phyloP scores from a whole-genome alignment of 2,888 invertebrate genomes.

The Ptychoptera albimana region DNA sequence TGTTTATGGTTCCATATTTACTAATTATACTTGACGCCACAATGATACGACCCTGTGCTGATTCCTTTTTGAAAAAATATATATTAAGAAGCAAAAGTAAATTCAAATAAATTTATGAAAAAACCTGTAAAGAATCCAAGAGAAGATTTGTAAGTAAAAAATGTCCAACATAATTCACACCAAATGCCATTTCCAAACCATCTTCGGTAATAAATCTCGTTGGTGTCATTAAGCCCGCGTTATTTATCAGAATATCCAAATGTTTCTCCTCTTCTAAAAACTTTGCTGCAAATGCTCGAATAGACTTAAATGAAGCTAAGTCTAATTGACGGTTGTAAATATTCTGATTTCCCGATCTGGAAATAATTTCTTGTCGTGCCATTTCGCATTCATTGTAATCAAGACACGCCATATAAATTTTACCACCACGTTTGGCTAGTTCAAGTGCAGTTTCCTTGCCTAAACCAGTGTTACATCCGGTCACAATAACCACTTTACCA shows the following conservation, averaged over 20 bases:
- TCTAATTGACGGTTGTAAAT: too few relatives aligned
- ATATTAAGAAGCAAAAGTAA: neutral
- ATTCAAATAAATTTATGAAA: neutral
- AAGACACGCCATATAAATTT: slow-evolving; percentile 75
- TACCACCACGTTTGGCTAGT: slow-evolving; percentile 57
- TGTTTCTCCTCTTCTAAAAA: too few relatives aligned
- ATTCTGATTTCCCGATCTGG: too few relatives aligned
- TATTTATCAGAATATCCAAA: slow-evolving; percentile 62
- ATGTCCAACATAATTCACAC: slow-evolving; percentile 70
- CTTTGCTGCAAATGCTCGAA: too few relatives aligned
- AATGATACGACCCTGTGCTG: slow-evolving; percentile 41
- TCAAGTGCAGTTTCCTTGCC: slow-evolving; percentile 58
- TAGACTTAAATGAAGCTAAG: too few relatives aligned
- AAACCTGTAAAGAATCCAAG: slow-evolving; percentile 47
- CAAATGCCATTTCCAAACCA: slow-evolving; percentile 67
- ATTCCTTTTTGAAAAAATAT: slow-evolving; percentile 26
- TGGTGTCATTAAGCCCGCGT: slow-evolving; percentile 66
- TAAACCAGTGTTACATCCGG: slow-evolving; percentile 71
- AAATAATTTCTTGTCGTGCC: neutral
- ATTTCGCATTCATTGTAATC: slow-evolving; percentile 61
- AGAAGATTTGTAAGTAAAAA: slow-evolving; percentile 62
- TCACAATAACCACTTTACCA: slow-evolving; percentile 53
- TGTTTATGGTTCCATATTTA: slow-evolving; percentile 29
- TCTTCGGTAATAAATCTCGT: slow-evolving; percentile 49
- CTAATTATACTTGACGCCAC: slow-evolving; percentile 43